A percentile compares a stretch with the other conserved stretches of the same genome.
Conservation (phyloP, 2,113 vertebrate genomes). For the Cyprinodon variegatus region DNA sequence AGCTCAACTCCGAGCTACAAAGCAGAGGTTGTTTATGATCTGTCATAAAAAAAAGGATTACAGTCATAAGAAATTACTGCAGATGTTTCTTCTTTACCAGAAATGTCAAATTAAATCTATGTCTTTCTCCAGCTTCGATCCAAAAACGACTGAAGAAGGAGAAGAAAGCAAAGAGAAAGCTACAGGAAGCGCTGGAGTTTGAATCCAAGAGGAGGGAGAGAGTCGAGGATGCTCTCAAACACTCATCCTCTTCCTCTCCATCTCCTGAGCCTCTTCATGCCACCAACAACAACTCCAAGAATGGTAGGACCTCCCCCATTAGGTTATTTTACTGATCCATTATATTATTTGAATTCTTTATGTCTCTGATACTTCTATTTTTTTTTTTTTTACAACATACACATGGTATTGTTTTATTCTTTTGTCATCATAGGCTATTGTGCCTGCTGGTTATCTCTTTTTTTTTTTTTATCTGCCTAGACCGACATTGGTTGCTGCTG, state of each 20-base stretch:
- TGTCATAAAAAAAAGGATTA: neutral
- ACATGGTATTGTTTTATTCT: no score
- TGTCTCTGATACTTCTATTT: no score
- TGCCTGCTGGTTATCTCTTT: neutral
- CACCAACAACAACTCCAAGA: conserved; percentile 80
- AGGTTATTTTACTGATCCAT: no score
- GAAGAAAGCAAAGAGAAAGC: conserved; percentile 97
- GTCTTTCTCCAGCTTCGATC: conserved; percentile 85
- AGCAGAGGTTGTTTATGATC: conserved; percentile 83
- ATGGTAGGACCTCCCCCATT: conserved; percentile 3
- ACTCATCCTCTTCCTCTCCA: conserved; percentile 85
- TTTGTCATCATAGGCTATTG: neutral
- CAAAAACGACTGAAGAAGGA: conserved; percentile 98
- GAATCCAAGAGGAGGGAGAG: conserved; percentile 93
- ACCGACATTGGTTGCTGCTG: neutral
- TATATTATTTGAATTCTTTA: no score
- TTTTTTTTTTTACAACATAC: neutral
- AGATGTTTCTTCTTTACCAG: no score
- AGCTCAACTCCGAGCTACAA: conserved; percentile 93
- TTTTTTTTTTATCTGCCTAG: neutral
- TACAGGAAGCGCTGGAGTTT: conserved; percentile 96
- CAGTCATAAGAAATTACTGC: no score
- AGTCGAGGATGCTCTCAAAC: conserved; percentile 90
- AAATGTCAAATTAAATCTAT: neutral
- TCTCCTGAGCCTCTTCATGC: conserved; percentile 86